Conservation (phyloP, 2,113 vertebrate genomes). For the Pygoscelis adeliae region DNA sequence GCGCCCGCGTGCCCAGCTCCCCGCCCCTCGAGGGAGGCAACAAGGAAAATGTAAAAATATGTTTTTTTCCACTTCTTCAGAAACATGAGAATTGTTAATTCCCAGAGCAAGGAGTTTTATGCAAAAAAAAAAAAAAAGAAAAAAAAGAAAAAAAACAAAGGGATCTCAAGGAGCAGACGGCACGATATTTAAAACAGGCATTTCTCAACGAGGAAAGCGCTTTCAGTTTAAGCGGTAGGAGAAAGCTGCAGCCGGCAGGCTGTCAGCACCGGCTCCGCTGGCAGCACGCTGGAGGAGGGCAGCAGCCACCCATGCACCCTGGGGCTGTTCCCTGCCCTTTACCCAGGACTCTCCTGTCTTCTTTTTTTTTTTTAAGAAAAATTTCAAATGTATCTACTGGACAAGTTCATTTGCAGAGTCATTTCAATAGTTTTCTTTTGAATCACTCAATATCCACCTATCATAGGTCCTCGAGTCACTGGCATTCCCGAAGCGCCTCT, state of each 20-base stretch:
- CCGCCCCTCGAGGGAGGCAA: rapidly evolving
- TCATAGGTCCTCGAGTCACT: rapidly evolving
- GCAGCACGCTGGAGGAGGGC: neutral
- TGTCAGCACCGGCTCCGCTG: neutral
- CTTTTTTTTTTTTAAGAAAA: too few relatives aligned
- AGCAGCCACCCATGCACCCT: neutral
- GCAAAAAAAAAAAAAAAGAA: too few relatives aligned
- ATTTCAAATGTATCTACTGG: neutral
- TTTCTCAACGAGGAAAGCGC: neutral
- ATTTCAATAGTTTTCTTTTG: neutral
- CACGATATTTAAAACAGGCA: too few relatives aligned
- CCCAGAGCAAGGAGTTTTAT: neutral
- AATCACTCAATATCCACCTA: rapidly evolving
- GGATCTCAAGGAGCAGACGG: rapidly evolving
- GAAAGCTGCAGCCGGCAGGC: neutral
- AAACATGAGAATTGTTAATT: neutral
- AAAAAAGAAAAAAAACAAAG: too few relatives aligned
- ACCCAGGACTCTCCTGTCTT: neutral
- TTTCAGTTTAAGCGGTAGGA: too few relatives aligned
- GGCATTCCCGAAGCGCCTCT: rapidly evolving
- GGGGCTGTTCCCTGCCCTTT: neutral
- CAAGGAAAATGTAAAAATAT: neutral
- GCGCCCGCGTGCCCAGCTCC: rapidly evolving
- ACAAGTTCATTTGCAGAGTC: neutral
- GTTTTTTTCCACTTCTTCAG: neutral